Conservation (phyloP, 2,888 invertebrate species). For the Branchellion lobata region DNA sequence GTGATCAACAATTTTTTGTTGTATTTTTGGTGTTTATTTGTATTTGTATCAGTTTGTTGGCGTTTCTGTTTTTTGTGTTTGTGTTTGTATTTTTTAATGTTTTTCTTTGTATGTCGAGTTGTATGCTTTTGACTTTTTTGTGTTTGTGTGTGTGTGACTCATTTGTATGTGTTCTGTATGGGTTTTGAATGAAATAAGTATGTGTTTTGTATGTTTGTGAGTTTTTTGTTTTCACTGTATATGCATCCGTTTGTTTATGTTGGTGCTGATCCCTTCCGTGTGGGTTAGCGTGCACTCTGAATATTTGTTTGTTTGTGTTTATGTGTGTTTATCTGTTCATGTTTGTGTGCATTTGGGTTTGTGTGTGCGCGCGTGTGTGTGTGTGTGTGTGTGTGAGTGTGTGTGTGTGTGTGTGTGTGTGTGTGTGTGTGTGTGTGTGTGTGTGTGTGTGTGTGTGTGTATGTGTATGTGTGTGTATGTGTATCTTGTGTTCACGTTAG, state of each 20-base stretch:
- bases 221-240: neutral
- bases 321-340: neutral
- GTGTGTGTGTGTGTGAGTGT: neutral
- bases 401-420: slow-evolving; percentile 2
- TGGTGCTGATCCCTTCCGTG: neutral
- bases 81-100: neutral
- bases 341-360: neutral
- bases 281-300: neutral
- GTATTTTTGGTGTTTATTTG: neutral
- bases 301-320: neutral
- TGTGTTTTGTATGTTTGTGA: too few relatives aligned
- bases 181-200: neutral
- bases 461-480: neutral
- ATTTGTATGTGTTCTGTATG: neutral
- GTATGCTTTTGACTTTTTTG: neutral
- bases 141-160: neutral
- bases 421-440: neutral
- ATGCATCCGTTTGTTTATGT: neutral
- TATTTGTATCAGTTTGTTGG: too few relatives aligned
- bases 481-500: too few relatives aligned
- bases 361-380: neutral
- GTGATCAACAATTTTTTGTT: neutral
- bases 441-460: neutral
- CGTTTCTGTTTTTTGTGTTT: neutral
- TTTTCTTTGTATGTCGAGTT: neutral